Conservation (phyloP, 2,888 invertebrate species). For the Leistus spinibarbis region DNA sequence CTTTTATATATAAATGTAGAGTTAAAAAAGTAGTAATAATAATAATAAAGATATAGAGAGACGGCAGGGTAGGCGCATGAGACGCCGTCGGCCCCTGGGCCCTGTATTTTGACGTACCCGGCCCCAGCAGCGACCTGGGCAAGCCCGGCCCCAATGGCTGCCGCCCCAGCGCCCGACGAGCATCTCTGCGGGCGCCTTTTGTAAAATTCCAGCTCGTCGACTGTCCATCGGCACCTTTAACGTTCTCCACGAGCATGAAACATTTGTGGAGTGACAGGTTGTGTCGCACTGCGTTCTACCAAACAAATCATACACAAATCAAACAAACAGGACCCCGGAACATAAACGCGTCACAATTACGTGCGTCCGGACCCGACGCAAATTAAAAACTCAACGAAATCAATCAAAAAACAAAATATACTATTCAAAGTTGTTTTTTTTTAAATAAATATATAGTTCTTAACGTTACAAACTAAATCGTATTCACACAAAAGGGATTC, state of each 20-base stretch:
- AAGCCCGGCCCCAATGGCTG: slow-evolving; percentile 50
- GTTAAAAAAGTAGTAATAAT: slow-evolving; percentile 54
- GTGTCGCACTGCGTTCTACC: slow-evolving; percentile 99
- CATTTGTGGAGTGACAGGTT: slow-evolving; percentile 99
- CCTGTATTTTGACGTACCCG: slow-evolving; percentile 64
- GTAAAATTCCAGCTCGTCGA: slow-evolving; percentile 99
- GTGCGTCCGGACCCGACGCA: slow-evolving; percentile 45
- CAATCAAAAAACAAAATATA: too few relatives aligned
- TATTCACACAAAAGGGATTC: too few relatives aligned
- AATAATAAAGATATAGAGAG: slow-evolving; percentile 38
- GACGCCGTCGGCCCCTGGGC: slow-evolving; percentile 10
- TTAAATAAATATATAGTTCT: too few relatives aligned
- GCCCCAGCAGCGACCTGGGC: slow-evolving; percentile 69
- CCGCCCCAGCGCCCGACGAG: slow-evolving; percentile 62
- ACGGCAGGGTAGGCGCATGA: slow-evolving; percentile 11
- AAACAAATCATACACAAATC: slow-evolving; percentile 69
- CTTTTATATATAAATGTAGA: too few relatives aligned
- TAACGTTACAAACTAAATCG: too few relatives aligned
- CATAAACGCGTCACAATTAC: slow-evolving; percentile 48
- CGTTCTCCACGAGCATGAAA: slow-evolving; percentile 99
- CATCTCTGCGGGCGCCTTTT: slow-evolving; percentile 93
- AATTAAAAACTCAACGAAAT: too few relatives aligned
- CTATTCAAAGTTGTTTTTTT: too few relatives aligned
- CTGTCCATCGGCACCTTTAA: slow-evolving; percentile 99
- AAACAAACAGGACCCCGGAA: slow-evolving; percentile 54